These are phyloP conservation scores for Lasioglossum figueresi DNA, from an alignment of 2,888 invertebrate genomes.

Conservation along the genomic window DNA sequence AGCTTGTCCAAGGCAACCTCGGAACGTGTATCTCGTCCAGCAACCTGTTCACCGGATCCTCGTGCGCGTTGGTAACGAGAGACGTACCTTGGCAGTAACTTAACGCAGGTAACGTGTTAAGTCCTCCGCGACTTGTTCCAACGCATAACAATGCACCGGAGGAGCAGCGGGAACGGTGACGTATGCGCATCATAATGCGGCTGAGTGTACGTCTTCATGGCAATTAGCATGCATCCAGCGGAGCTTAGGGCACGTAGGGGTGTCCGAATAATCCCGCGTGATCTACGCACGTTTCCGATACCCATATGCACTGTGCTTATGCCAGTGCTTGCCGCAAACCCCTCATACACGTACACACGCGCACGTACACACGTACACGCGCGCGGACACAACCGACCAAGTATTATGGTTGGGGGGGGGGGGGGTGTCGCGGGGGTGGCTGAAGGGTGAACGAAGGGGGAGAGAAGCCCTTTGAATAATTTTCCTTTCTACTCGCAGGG, in stretches of 20 bases:
- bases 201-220: conserved; percentile 68
- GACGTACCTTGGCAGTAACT: conserved; percentile 1
- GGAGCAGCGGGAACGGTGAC: conserved; percentile 48
- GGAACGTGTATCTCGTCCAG: neutral
- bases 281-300: conserved; percentile 75
- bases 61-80: neutral
- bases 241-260: conserved; percentile 62
- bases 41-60: neutral
- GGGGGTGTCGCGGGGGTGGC: conserved; percentile 7
- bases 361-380: neutral
- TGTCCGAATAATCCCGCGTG: conserved; percentile 76
- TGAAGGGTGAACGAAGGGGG: conserved; percentile 39
- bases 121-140: conserved; percentile 32
- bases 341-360: neutral
- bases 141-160: conserved; percentile 46
- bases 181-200: conserved; percentile 61
- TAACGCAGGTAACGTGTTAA: conserved; percentile 43
- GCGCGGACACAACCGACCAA: conserved; percentile 38
- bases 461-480: conserved; percentile 69
- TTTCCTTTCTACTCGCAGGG: conserved; percentile 56
- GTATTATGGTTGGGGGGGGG: no score
- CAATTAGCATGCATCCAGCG: conserved; percentile 78
- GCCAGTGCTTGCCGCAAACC: conserved; percentile 57
- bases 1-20: neutral
- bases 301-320: conserved; percentile 71